phyloP scores from a whole-genome alignment of 1,140 invertebrate species.

The Pachyrhynchus sulphureomaculatus region DNA sequence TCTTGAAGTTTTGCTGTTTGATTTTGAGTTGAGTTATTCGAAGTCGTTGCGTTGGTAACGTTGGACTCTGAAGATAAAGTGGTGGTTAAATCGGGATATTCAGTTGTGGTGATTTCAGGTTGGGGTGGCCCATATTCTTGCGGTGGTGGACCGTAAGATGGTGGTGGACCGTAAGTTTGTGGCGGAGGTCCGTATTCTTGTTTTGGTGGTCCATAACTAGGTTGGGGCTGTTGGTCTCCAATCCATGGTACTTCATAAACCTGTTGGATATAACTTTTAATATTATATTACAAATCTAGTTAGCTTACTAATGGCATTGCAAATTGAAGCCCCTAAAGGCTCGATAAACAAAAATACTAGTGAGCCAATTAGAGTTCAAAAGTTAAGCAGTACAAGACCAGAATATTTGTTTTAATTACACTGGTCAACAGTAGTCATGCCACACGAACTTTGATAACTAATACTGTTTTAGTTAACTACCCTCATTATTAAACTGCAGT shows the following conservation, averaged over 20 bases:
- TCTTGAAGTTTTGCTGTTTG: conserved; percentile 29
- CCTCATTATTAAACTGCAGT: too few relatives aligned
- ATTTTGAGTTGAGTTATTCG: conserved; percentile 10
- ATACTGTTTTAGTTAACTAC: too few relatives aligned
- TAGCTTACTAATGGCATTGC: background rate
- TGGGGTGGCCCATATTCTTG: conserved; percentile 26
- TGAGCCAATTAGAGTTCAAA: too few relatives aligned
- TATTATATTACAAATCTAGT: background rate
- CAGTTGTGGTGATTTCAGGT: conserved; percentile 16
- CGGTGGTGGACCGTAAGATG: conserved; percentile 21
- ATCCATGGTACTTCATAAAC: conserved; percentile 24
- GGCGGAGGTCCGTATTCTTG: conserved; percentile 24
- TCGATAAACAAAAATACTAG: background rate
- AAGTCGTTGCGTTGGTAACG: background rate
- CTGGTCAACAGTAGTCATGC: too few relatives aligned
- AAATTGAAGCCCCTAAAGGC: background rate
- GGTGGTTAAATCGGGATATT: conserved; percentile 1
- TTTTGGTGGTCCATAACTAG: conserved; percentile 20
- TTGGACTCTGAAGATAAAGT: background rate
- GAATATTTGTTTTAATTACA: too few relatives aligned
- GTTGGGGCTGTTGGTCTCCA: conserved; percentile 17
- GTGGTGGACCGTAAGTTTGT: conserved; percentile 16
- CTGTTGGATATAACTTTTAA: background rate
- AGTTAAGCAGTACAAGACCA: too few relatives aligned
- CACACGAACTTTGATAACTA: too few relatives aligned